Base-by-base conservation (phyloP, 2,113 vertebrate genomes). In the Eupsittula cactorum region DNA sequence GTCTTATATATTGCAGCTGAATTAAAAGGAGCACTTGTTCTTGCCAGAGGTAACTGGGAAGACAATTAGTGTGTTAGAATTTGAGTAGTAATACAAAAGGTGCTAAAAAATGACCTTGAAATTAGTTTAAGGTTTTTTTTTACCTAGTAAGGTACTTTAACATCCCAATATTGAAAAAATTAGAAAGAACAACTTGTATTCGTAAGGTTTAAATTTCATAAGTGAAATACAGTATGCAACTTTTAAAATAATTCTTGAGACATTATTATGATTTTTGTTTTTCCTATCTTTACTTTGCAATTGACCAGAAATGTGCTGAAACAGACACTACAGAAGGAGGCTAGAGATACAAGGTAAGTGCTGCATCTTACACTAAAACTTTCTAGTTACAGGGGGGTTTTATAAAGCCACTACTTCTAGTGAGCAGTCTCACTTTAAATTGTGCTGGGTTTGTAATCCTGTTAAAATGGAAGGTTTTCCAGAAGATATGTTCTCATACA, bases 261-360 rank as follows among this genome's bases (percentile, higher is more conserved):
- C 47, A 35, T 63, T 55, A 83, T 83, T 70, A 25, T 93, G 71
- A 91, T 77, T 84, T 68, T 77, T 78, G 16, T 89, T 88, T 91
- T 78, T 74, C 19, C 35, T 68, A 2, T 93, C 64, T 95, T 92
- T 92, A 8, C 55, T 90, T 94, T 90, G 62, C 96, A 91, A 93
- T 93, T 93, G 68, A 92, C 87, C 86, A 91, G 97, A 92, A 97
- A 97, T 96, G 98, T 97, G 95, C 96, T 98, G 97, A 97, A 95
- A 91, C 44, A 75, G 62, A 97, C 85, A 84, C 78, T 96, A 37
- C 55, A 93, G 94, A 71, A 95, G 85, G 37, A 85, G 80, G 77
- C 91, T 92, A 86, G 67, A 93, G 27, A 89, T 28, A 93, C 16
- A 47, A 91, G 89, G 96, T 97, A 89, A 95, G 96, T 91, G 29